phyloP scores from a whole-genome alignment of 2,113 vertebrate species.

The Mohoua ochrocephala region DNA sequence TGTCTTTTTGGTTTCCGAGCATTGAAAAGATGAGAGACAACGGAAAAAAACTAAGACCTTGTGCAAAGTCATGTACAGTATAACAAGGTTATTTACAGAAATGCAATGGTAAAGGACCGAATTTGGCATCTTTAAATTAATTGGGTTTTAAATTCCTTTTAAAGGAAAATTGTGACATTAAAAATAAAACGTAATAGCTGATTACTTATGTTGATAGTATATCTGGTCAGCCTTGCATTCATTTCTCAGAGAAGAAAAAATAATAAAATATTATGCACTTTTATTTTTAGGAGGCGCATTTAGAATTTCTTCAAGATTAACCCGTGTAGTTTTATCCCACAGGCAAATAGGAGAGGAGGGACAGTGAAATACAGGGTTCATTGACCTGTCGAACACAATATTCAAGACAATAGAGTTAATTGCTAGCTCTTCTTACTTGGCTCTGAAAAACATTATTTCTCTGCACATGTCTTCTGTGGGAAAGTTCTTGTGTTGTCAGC shows the following conservation, averaged over 20 bases:
- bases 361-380: neutral
- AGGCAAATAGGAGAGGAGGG: neutral
- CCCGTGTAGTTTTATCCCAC: neutral
- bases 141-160: neutral
- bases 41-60: neutral
- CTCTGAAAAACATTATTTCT: neutral
- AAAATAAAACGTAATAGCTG: neutral
- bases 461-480: neutral
- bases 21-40: neutral
- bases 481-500: neutral
- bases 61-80: neutral
- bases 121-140: neutral
- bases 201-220: neutral
- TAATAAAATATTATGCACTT: neutral
- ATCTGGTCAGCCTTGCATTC: neutral
- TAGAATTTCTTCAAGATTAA: neutral
- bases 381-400: neutral
- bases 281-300: neutral
- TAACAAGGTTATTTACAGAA: neutral
- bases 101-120: neutral
- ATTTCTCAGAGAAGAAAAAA: neutral
- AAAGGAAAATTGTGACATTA: neutral
- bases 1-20: neutral
- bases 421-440: neutral
- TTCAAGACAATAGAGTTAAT: neutral